These are phyloP conservation scores for Panthera leo DNA, from an alignment of 2,113 vertebrate genomes.

Conservation along the genomic window DNA sequence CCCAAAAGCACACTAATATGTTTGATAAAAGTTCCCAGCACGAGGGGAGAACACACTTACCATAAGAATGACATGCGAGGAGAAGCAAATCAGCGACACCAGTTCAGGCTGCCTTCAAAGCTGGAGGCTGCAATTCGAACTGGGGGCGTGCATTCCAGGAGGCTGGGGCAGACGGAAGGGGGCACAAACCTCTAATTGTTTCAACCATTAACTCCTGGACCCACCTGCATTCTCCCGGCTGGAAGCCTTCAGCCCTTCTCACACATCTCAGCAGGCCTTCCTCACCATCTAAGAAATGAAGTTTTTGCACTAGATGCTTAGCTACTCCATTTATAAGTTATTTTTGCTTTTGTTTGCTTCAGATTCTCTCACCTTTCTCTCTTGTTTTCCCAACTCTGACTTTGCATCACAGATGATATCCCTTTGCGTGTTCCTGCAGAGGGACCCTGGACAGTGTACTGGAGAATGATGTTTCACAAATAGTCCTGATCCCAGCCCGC, in stretches of 20 bases:
- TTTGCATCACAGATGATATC: fast-evolving
- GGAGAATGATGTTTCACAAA: constrained; percentile 43
- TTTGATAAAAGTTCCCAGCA: constrained; percentile 85
- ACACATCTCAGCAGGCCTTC: constrained; percentile 16
- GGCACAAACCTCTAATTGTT: constrained; percentile 85
- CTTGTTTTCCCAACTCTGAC: neutral
- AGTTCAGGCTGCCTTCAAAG: constrained; percentile 81
- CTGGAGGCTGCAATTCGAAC: constrained; percentile 84
- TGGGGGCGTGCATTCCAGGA: constrained; percentile 83
- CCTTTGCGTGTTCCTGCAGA: neutral
- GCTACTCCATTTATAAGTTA: constrained; percentile 73
- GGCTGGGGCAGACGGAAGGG: constrained; percentile 85
- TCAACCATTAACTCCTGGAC: constrained; percentile 87
- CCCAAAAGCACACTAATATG: constrained; percentile 84
- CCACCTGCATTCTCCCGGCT: constrained; percentile 81
- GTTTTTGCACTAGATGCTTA: constrained; percentile 10
- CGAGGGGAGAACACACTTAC: constrained; percentile 87
- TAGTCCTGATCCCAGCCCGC: constrained; percentile 57
- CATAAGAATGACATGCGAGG: constrained; percentile 87
- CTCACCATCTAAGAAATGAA: constrained; percentile 21
- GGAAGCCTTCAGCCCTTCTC: constrained; percentile 73
- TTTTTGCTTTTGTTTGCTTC: constrained; percentile 36
- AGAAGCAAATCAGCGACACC: constrained; percentile 82
- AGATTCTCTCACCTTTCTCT: neutral
- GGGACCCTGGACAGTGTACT: neutral